Base-by-base conservation (phyloP, 2,888 invertebrate species). In the Philaethria dido region DNA sequence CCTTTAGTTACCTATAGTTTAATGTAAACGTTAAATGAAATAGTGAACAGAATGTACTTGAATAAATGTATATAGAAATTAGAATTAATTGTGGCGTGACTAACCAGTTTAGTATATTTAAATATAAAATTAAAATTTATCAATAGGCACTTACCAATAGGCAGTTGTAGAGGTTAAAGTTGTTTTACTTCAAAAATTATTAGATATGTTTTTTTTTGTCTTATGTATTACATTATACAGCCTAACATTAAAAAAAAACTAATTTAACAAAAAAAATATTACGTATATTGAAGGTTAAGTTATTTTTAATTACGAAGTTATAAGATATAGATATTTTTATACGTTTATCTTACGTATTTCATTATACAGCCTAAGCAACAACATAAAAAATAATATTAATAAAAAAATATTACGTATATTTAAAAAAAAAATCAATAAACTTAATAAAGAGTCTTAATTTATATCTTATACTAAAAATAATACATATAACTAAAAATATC, bases 11-110 rank as follows among this genome's bases (percentile, higher is more conserved):
- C n/a, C n/a, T 45, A 33, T 33, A 39, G 42, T 57, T 42, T 55
- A 16, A 57, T 45, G 45, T 47, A 45, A 45, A 60, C 60, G 33
- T 60, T 60, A 3, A 18, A 60, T 14, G n/a, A 60, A 29, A 47
- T 29, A 18, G 45, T 18, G 14, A 33, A 60, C 47, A 25, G 45
- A 60, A 60, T 60, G 25, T 3, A 16, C 16, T 33, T 60, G 29
- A 16, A 57, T 33, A 45, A 60, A 18, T 33, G 8, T 44, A 44
- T 16, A 47, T 14, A 44, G 18, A 16, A 8, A 18, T 44, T 18
- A 47, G 45, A 29, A 60, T 47, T 8, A 14, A 29, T 47, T 13
- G 20, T 9, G 18, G 13, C 22, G 9, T 42, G 42, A 57, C 25
- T 57, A n/a, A 22, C 39, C 36, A 20, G 14, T 20, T 48, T 45